Conservation (phyloP, 2,797 vertebrate genomes). For the Thamnophis elegans region DNA sequence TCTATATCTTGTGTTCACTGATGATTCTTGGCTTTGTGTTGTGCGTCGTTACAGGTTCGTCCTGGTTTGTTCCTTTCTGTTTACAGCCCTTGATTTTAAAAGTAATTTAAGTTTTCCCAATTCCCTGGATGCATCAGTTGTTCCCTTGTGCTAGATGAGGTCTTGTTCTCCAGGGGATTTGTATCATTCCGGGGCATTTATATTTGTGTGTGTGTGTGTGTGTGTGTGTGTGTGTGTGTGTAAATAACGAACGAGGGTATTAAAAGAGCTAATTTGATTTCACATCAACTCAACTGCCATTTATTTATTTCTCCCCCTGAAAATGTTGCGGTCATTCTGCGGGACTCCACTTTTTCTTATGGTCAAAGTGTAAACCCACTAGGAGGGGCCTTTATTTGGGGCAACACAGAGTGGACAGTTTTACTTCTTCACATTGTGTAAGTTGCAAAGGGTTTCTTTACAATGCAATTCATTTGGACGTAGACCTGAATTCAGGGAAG, state of each 20-base stretch:
- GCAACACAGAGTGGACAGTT: background rate
- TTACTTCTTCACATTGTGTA: background rate
- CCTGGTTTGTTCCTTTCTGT: background rate
- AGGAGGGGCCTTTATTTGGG: too few species aligned
- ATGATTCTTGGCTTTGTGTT: background rate
- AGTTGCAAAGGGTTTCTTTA: background rate
- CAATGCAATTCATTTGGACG: too few species aligned
- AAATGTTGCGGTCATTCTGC: background rate
- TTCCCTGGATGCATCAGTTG: background rate
- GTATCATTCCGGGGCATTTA: slow-evolving; percentile 20
- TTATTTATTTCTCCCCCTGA: background rate
- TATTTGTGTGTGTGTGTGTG: too few species aligned
- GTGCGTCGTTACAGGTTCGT: background rate
- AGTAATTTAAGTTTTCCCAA: background rate
- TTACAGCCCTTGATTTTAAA: background rate
- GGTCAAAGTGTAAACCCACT: background rate
- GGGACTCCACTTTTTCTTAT: background rate
- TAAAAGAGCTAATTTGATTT: slow-evolving; percentile 31
- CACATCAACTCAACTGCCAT: slow-evolving; percentile 8
- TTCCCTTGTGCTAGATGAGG: background rate
- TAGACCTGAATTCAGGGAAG: background rate
- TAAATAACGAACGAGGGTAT: slow-evolving; percentile 29
- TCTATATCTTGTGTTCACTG: background rate
- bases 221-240: background rate
- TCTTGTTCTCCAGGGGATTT: slow-evolving; percentile 22